Base-by-base conservation (phyloP, 2,113 vertebrate genomes). In the Forbesichthys agassizii region DNA sequence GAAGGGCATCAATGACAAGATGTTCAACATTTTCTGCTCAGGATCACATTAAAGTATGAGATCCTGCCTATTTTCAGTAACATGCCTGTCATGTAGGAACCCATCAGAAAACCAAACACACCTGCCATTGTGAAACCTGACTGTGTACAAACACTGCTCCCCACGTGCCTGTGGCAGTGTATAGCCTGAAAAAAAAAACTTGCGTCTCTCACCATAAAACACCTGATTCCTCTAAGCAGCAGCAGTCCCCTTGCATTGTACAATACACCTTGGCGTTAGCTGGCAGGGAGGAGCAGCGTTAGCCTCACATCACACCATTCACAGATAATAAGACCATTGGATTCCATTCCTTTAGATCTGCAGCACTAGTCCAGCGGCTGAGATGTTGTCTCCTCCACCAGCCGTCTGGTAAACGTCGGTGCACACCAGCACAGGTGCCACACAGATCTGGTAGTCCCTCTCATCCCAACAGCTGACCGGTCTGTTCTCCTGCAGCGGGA, bases 331-430 rank as follows among this genome's bases (percentile, higher is more conserved):
- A 52, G 79, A 59, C 59, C 0, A 2, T n/a, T 8, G 27, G 54
- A 57, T 33, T 65, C 4, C 47, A 65, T 9, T 3, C 4, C 12
- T 69, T 67, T 81, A 95, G 73, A 95, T 94, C 81, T 95, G 94
- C 69, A 95, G 81, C 68, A 95, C 93, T 66, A 95, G 89, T 9
- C 94, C 92, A 16, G 94, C 94, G 11, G 94, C 94, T 8, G 94
- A 94, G 78, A 95, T 84, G 79, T 95, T 95, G 83, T 95, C 94
- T 13, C 94, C 94, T 55, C 94, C 94, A 0, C 94, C 94, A 10
- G 93, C 94, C 1, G 94, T 95, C 68, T 95, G 94, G 83, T 93
- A 94, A 48, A 95, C 94, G 58, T 95, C 93, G 1, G 93, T 95
- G 83, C 94, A 95, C 64, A 95, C 94, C 64, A 95, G 86, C 70